A percentile compares a stretch with the other conserved stretches of the same genome.
phyloP scores from a whole-genome alignment of 1,140 invertebrate genomes.

The Apis cerana region DNA sequence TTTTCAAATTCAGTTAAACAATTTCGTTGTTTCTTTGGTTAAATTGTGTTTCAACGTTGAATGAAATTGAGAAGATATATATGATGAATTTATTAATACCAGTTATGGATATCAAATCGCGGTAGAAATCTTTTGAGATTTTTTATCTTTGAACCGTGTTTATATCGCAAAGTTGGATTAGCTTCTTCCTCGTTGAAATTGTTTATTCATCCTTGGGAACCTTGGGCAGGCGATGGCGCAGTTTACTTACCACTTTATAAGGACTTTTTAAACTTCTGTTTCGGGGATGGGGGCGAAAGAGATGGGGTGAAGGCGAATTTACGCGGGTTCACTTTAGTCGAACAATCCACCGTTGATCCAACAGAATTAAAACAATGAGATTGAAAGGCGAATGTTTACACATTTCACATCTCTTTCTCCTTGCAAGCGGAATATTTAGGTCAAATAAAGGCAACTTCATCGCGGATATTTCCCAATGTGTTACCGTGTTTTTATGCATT shows the following conservation, averaged over 20 bases:
- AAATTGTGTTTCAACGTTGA: too few species aligned
- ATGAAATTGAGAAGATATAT: too few species aligned
- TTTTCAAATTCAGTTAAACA: too few species aligned
- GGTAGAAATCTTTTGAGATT: too few species aligned
- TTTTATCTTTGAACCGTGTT: neutral
- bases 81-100: too few species aligned
- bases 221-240: neutral
- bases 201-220: neutral
- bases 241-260: neutral
- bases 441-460: neutral
- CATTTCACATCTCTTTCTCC: neutral
- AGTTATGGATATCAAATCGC: too few species aligned
- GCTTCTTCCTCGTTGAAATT: neutral
- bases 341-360: neutral
- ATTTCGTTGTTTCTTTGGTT: too few species aligned
- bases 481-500: neutral
- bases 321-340: neutral
- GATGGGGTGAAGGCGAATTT: neutral
- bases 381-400: neutral
- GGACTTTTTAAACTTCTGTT: neutral
- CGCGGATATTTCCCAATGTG: neutral
- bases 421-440: neutral
- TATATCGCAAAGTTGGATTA: neutral
- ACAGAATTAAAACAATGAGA: neutral
- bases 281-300: neutral